These are phyloP conservation scores for Macroramphosus scolopax DNA, from an alignment of 2,797 vertebrate genomes.

Conservation along the genomic window DNA sequence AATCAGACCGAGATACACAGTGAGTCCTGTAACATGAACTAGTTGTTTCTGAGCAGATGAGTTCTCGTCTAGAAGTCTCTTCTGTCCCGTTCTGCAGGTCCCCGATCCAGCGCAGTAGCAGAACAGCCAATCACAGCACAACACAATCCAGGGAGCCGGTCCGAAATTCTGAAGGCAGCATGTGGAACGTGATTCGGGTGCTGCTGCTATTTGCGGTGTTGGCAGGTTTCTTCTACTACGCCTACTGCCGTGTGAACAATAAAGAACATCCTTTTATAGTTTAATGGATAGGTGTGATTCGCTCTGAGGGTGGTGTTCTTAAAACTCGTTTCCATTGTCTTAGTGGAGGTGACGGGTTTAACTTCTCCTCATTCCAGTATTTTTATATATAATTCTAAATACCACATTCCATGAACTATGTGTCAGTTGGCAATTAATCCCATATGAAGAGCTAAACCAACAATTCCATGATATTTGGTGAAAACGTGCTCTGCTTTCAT, in stretches of 20 bases:
- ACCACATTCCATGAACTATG: constrained; percentile 1
- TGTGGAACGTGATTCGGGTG: constrained; percentile 40
- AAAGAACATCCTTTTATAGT: constrained; percentile 24
- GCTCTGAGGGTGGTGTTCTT: no score
- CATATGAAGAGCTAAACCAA: background rate
- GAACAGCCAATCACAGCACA: constrained; percentile 36
- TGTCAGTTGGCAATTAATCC: constrained; percentile 5
- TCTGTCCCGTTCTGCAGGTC: constrained; percentile 38
- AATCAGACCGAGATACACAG: constrained; percentile 20
- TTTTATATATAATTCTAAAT: no score
- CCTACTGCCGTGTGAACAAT: constrained; percentile 45
- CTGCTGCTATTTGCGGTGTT: constrained; percentile 61
- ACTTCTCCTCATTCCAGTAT: no score
- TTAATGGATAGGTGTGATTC: constrained; percentile 7
- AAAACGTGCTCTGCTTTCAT: no score
- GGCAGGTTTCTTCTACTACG: constrained; percentile 60
- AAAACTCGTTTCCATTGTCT: no score
- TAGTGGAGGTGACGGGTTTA: no score
- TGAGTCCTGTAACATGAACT: constrained; percentile 27
- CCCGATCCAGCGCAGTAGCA: constrained; percentile 25
- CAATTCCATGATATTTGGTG: no score
- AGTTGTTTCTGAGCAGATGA: background rate
- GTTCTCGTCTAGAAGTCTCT: background rate
- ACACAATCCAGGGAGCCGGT: constrained; percentile 9
- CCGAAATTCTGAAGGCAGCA: constrained; percentile 19